Evolutionary conservation across 2,797 vertebrate species (phyloP), one percentile per base, ranked within the genome.

Genomic region (Enteromius mattozi): DNA sequence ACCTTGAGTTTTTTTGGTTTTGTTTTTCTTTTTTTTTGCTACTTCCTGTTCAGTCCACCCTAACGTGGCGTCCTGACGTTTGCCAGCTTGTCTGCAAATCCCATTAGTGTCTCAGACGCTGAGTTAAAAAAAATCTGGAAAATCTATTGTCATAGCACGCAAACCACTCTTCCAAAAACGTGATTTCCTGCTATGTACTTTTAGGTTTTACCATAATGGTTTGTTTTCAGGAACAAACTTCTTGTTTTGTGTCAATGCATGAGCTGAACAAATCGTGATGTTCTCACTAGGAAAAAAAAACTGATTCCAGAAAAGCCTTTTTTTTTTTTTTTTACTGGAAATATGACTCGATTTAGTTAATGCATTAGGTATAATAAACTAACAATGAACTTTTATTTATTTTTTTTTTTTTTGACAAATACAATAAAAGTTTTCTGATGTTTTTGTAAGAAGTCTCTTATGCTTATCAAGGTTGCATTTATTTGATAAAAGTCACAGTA

Each of bases 1-100:
- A 47, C 80, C 54, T 87, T 56, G 45, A 59, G 78, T 30, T 61
- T 47, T 83, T 82, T 80, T 71, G 24, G 77, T 42, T 49, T 78
- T 65, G 3, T 42, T 61, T 61, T 17, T 42, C 59, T 27, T 71
- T 77, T 76, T 74, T 37, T 82, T 82, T 47, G 66, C 17, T 42
- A 40, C 80, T 84, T 90, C 86, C 89, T 87, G 30, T 85, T 78
- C 71, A 69, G 35, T 80, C 63, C 78, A 33, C 70, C 71, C 85
- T 72, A 65, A 47, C 19, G 3, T 81, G 30, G 56, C 76, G 65
- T 80, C 65, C 72, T 77, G 37, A 21, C 1, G 37, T 80, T 82
- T 78, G 14, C 69, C 81, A 54, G 24, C 68, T 51, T 75, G 80
- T 17, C 76, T 85, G 80, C 35, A 56, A 79, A 71, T 78, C 65